Conservation (phyloP, 2,797 vertebrate genomes). For the Pangasius sanitwongsei region DNA sequence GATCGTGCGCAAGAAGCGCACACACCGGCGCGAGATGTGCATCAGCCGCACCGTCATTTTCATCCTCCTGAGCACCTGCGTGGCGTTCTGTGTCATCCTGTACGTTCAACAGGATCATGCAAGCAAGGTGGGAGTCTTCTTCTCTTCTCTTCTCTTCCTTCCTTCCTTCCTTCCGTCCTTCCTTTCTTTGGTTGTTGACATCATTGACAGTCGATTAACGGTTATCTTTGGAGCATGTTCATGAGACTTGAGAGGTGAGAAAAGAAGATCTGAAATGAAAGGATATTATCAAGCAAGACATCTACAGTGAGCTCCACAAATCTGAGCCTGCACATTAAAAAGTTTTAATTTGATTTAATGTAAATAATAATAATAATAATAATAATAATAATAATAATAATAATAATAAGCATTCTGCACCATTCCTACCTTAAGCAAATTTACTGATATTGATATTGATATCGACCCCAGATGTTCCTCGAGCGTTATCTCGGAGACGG, state of each 20-base stretch:
- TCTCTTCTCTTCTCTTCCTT: not conserved
- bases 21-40: not conserved
- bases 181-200: not conserved
- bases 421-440: not conserved
- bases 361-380: not conserved
- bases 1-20: not conserved
- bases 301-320: no score
- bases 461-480: no score
- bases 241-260: no score
- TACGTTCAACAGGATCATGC: not conserved
- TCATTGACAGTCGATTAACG: not conserved
- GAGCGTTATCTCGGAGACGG: no score
- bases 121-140: not conserved
- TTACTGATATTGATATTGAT: not conserved
- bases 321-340: no score
- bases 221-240: no score
- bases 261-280: no score
- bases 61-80: not conserved
- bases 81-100: not conserved
- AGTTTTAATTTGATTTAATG: no score
- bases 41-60: not conserved
- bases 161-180: not conserved
- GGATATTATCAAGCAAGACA: no score
- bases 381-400: not conserved
- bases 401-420: not conserved